Base-by-base conservation (phyloP, 2,797 vertebrate species). In the Rhinatrema bivittatum region DNA sequence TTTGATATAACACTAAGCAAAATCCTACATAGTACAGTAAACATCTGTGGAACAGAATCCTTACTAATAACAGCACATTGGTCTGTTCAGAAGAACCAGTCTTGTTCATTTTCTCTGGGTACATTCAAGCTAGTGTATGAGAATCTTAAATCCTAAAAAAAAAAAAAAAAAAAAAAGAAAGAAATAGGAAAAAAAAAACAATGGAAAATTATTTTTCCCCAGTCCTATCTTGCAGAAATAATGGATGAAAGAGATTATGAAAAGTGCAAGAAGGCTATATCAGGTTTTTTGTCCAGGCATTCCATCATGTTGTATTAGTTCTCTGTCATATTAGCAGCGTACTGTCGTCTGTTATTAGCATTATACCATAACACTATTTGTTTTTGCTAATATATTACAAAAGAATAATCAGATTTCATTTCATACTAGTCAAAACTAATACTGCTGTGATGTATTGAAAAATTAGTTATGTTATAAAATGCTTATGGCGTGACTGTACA, bases 301-400 rank as follows among this genome's bases (percentile, higher is more conserved):
- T 63, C 31, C 52, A 51, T 45, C 67, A 58, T 46, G 45, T 61
- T 60, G 28, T 47, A 65, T 67, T 67, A 66, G 45, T 36, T 53
- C 48, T 30, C 19, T 39, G 53, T 35, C 57, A 65, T 68, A 56
- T 66, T 69, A 68, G 44, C 48, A 58, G 45, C 73, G 70, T 62
- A 25, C 50, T 59, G 32, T 58, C 53, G 46, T 46, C 50, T 46
- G 45, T 18, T 57, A 43, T 68, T 70, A 58, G 52, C 65, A 44
- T 37, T 56, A 7, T 62, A 29, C 46, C 42, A 48, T 55, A 57
- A 63, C 22, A 50, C 20, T 50, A 46, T 53, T 61, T 62, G 36
- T 41, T 65, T 65, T 60, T 68, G 44, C 53, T 65, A 65, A 56
- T 60, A 38, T 39, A 18, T 12, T 22, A 50, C 28, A 42, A 50